Base-by-base conservation (phyloP, 1,140 invertebrate genomes). In the Oncopodura yosiiana region DNA sequence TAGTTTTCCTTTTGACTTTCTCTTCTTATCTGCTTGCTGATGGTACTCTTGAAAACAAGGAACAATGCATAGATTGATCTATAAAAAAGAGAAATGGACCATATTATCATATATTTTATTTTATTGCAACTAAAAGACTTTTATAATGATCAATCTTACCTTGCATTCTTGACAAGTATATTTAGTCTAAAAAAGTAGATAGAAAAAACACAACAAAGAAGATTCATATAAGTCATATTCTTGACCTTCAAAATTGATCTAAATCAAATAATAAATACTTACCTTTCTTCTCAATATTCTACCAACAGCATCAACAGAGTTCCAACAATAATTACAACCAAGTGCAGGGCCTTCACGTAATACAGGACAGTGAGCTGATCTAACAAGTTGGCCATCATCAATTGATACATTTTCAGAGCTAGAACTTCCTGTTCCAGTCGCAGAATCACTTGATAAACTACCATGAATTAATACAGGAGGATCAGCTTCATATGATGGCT, bases 81-180 rank as follows among this genome's bases (percentile, higher is more conserved):
- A n/a, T n/a, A n/a, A n/a, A n/a, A n/a, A n/a, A n/a, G n/a, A n/a
- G n/a, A n/a, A n/a, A n/a, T n/a, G n/a, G n/a, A n/a, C n/a, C n/a
- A n/a, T n/a, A n/a, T n/a, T n/a, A n/a, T n/a, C n/a, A n/a, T n/a
- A n/a, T n/a, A n/a, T n/a, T n/a, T n/a, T n/a, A n/a, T n/a, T n/a
- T n/a, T n/a, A n/a, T n/a, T n/a, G n/a, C n/a, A n/a, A n/a, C n/a
- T n/a, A n/a, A n/a, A n/a, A n/a, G n/a, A n/a, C n/a, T n/a, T n/a
- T n/a, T n/a, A n/a, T n/a, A n/a, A n/a, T n/a, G n/a, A n/a, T n/a
- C n/a, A n/a, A n/a, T n/a, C n/a, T n/a, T n/a, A n/a, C n/a, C n/a
- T n/a, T 81, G 69, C 86, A 89, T 66, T 88, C 85, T 1, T 84
- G 84, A 72, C 86, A 89, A 68, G 87, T 84, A 68, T 87, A 89